Base-by-base conservation (phyloP, 2,113 vertebrate species). In the Variabilichromis moorii region DNA sequence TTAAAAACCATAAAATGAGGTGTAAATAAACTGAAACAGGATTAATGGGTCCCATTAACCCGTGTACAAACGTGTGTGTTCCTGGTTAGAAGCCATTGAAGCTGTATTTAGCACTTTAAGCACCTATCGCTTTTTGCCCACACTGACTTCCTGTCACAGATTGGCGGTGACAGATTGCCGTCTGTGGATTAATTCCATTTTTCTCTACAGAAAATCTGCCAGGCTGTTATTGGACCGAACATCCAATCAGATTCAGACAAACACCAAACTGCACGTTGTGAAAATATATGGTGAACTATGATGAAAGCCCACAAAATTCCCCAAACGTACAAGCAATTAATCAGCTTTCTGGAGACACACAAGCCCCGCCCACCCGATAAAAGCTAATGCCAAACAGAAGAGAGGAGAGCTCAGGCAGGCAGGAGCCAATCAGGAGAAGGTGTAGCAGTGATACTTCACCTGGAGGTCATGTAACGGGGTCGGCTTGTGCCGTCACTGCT, bases 101-200 rank as follows among this genome's bases (percentile, higher is more conserved):
- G 71, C 42, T 13, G 16, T 28, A 3, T 80, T 71, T 71, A 33
- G 59, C 0, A 11, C 57, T 19, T 57, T 5, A 33, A 78, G 45
- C 45, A 78, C 26, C 26, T 50, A 4, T 28, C 3, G 6, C 11
- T 16, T 63, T 42, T 17, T 21, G 5, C 14, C 86, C 45, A 26
- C 55, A 10, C 55, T 11, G 51, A 31, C 26, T 57, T 71, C 83
- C 10, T 53, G 28, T 54, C 53, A 86, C 88, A 90, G 88, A 84
- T 76, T 79, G 53, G 24, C 10, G 24, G 19, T n/a, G 51, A 71
- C 88, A 90, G 85, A 33, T 80, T 84, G 61, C 1, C 51, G 6
- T 84, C 45, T 53, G 85, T 54, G 81, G 85, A 87, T 86, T 81
- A 28, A 76, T 63, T 81, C 81, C 14, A 26, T 35, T 76, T 80